Evolutionary conservation across 2,113 vertebrate genomes (phyloP), one percentile per base, ranked within the genome.

Genomic region (Platichthys stellatus): DNA sequence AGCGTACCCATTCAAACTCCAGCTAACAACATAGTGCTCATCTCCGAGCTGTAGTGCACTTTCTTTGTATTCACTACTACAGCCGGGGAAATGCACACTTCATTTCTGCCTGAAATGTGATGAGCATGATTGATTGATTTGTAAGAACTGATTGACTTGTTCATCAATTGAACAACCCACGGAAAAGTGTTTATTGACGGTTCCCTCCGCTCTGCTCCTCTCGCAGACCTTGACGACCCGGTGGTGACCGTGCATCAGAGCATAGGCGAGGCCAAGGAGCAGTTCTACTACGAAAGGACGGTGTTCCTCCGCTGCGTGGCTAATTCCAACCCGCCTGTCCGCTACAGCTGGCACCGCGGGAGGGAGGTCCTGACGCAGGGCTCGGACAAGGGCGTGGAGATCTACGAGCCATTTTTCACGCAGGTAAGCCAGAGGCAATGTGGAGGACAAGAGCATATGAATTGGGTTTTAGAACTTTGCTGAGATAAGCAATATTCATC

Each of bases 361-460:
- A 94, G 97, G 15, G 97, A 99, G 74, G 96, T 98, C 0, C 90
- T 99, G 78, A 95, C 98, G 0, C 98, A 99, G 84, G 98, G 97
- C 35, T 97, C 97, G 0, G 98, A 99, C 91, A 99, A 99, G 85
- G 98, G 98, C 0, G 97, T 99, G 63, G 97, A 99, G 92, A 99
- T 99, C 93, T 99, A 99, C 3, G 97, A 99, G 85, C 98, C 98
- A 58, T 99, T 99, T 94, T 99, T 99, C 90, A 99, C 98, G 82
- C 97, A 99, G 98, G 98, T 99, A 96, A 87, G 91, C 74, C 66
- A 71, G 68, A 78, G 45, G 40, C 57, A 66, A 70, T 63, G 0
- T 12, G 59, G 71, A 14, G 7, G 18, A 54, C 5, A 21, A n/a
- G 6, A 54, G 2, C 51, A n/a, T 51, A 7, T 6, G 7, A 20